Evolutionary conservation across 2,113 vertebrate genomes (phyloP).

Genomic region (Rhipidura dahli): DNA sequence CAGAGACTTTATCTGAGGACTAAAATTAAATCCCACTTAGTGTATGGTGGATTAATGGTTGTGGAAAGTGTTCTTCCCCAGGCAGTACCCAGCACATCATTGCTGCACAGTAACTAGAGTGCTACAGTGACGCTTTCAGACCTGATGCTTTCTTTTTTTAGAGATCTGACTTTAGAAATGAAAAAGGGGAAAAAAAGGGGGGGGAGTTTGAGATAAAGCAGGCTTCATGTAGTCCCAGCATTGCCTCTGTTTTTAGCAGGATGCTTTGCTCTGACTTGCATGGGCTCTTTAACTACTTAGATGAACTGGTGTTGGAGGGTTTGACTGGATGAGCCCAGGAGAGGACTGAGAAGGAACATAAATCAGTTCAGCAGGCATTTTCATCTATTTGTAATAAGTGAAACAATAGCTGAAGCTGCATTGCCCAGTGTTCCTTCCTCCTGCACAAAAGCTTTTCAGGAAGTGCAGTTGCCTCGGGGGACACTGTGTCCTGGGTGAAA

Average conservation of each 20-base stretch:
- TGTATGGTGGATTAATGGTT: neutral
- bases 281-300: slow-evolving; percentile 41
- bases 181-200: neutral
- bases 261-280: slow-evolving; percentile 41
- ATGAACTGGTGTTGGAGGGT: neutral
- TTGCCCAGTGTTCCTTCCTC: neutral
- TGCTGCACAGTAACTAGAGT: neutral
- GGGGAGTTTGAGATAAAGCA: slow-evolving; percentile 46
- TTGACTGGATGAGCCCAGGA: neutral
- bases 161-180: slow-evolving; percentile 34
- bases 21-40: slow-evolving; percentile 44
- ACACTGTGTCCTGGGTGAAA: slow-evolving; percentile 47
- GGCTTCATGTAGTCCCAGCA: slow-evolving; percentile 13
- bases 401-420: neutral
- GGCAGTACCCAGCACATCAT: neutral
- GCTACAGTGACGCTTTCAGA: neutral
- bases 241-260: slow-evolving; percentile 57
- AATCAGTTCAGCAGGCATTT: slow-evolving; percentile 30
- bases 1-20: slow-evolving; percentile 3
- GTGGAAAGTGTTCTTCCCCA: neutral
- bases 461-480: slow-evolving; percentile 17
- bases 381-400: slow-evolving; percentile 7
- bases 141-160: slow-evolving; percentile 44
- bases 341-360: slow-evolving; percentile 9
- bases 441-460: slow-evolving; percentile 39